Conservation (phyloP, 2,888 invertebrate genomes). For the Chromoteleia sp. region DNA sequence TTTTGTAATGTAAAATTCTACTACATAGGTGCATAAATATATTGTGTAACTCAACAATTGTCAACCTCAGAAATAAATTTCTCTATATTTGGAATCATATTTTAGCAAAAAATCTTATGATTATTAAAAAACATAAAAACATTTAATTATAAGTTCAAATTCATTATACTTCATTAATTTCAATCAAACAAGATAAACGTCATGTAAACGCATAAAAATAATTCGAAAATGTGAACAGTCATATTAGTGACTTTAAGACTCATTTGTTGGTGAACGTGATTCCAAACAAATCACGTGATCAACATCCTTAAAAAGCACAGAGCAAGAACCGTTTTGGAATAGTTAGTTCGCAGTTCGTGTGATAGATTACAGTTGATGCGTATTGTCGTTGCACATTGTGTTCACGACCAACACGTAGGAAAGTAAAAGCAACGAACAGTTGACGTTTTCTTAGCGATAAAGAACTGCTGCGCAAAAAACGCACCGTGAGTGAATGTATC, state of each 20-base stretch:
- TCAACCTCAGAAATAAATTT: too few species aligned
- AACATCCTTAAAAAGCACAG: constrained; percentile 27
- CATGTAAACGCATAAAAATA: not conserved
- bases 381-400: constrained; percentile 11
- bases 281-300: constrained; percentile 30
- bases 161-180: too few species aligned
- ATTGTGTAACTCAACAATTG: too few species aligned
- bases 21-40: too few species aligned
- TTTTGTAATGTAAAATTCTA: too few species aligned
- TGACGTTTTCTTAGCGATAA: constrained; percentile 13
- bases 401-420: constrained; percentile 27
- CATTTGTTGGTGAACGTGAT: constrained; percentile 15
- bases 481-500: constrained; percentile 32
- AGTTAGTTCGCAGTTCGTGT: constrained; percentile 36
- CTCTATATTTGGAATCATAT: too few species aligned
- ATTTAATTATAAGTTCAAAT: too few species aligned
- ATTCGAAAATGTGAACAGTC: not conserved
- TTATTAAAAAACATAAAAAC: too few species aligned
- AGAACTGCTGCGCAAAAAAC: constrained; percentile 35
- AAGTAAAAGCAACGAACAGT: constrained; percentile 13
- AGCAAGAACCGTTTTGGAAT: constrained; percentile 22
- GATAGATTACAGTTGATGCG: constrained; percentile 12
- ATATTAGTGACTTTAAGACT: constrained; percentile 13
- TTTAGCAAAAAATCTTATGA: too few species aligned
- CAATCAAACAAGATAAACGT: too few species aligned